A percentile compares a stretch with the other conserved stretches of the same genome.
These are phyloP conservation scores for Wiebesia pumilae DNA, from an alignment of 1,140 invertebrate genomes.

Conservation along the genomic window DNA sequence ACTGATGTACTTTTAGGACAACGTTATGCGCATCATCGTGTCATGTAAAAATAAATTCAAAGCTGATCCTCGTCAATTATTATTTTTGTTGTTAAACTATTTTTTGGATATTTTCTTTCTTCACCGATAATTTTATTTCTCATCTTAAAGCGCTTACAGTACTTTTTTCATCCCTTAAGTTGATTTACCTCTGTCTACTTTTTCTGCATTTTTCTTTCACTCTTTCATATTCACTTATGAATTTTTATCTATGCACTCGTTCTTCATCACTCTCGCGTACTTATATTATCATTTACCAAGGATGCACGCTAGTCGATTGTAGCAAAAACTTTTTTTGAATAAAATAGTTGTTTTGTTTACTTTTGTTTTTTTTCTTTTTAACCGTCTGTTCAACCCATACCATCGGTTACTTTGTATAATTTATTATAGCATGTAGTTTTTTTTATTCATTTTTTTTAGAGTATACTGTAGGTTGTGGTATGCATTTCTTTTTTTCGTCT, in stretches of 20 bases:
- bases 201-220: neutral
- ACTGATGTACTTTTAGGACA: conserved; percentile 53
- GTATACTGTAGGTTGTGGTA: conserved; percentile 53
- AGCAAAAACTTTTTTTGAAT: conserved; percentile 73
- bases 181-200: conserved; percentile 48
- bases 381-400: conserved; percentile 32
- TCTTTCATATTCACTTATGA: neutral
- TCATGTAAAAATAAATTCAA: conserved; percentile 75
- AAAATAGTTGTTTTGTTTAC: conserved; percentile 70
- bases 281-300: conserved; percentile 58
- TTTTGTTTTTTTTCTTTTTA: conserved; percentile 63
- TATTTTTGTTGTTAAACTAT: conserved; percentile 36
- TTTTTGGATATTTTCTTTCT: conserved; percentile 29
- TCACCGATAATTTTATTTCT: conserved; percentile 48
- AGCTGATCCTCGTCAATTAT: conserved; percentile 62
- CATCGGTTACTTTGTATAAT: conserved; percentile 31
- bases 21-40: conserved; percentile 54
- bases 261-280: conserved; percentile 47
- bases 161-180: conserved; percentile 55
- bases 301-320: conserved; percentile 71
- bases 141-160: conserved; percentile 65
- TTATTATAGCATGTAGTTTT: conserved; percentile 39
- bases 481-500: conserved; percentile 53
- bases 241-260: conserved; percentile 16
- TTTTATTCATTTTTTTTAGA: conserved; percentile 59